A percentile compares a stretch with the other conserved stretches of the same genome.
Evolutionary conservation across 2,797 vertebrate species (phyloP).

Genomic region (Sparidentex hasta): DNA sequence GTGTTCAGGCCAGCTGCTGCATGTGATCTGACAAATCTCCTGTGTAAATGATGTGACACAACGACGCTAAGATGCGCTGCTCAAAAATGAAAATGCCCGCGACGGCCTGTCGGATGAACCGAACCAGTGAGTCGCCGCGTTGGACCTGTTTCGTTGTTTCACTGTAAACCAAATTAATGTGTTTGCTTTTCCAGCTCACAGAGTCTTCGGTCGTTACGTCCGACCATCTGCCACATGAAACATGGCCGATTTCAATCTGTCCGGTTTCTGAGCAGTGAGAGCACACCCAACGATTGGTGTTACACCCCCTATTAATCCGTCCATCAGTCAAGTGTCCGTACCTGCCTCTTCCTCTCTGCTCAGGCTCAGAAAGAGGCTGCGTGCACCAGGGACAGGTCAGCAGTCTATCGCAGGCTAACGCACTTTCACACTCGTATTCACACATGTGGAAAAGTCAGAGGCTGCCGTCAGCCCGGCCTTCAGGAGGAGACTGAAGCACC

Average conservation of each 20-base stretch:
- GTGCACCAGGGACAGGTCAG: slow-evolving; percentile 35
- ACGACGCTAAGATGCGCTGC: slow-evolving; percentile 24
- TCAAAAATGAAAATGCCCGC: slow-evolving; percentile 30
- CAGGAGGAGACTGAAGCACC: slow-evolving; percentile 52
- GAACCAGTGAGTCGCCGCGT: slow-evolving; percentile 55
- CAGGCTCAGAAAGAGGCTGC: slow-evolving; percentile 1
- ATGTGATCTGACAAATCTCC: slow-evolving; percentile 19
- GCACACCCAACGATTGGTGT: slow-evolving; percentile 47
- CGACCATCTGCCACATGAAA: slow-evolving; percentile 71
- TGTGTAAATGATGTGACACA: slow-evolving; percentile 31
- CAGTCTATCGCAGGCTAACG: slow-evolving; percentile 46
- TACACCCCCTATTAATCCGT: slow-evolving; percentile 13
- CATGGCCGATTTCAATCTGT: slow-evolving; percentile 63
- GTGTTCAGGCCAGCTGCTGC: not conserved
- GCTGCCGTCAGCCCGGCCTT: slow-evolving; percentile 59
- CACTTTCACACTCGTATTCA: slow-evolving; percentile 59
- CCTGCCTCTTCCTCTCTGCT: slow-evolving; percentile 20
- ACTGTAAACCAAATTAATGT: slow-evolving; percentile 68
- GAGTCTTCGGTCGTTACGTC: slow-evolving; percentile 67
- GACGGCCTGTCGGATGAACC: slow-evolving; percentile 47
- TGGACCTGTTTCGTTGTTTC: slow-evolving; percentile 57
- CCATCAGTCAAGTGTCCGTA: slow-evolving; percentile 26
- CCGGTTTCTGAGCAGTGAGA: slow-evolving; percentile 43
- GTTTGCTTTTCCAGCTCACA: slow-evolving; percentile 72
- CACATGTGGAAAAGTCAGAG: slow-evolving; percentile 45